Conservation (phyloP, 2,113 vertebrate genomes). For the Hymenochirus boettgeri region DNA sequence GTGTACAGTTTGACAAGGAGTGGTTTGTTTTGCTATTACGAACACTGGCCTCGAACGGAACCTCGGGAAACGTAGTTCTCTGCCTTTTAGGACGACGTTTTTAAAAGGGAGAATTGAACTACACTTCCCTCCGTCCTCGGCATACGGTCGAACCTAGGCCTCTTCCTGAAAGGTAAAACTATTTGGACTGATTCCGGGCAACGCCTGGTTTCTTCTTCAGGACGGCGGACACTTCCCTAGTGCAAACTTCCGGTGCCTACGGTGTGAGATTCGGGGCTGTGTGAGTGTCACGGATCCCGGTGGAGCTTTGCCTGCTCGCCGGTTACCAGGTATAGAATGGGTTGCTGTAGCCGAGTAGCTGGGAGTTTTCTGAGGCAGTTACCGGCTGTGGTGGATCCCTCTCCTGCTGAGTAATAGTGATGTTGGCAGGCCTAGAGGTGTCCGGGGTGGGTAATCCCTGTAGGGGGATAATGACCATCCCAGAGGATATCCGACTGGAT, state of each 20-base stretch:
- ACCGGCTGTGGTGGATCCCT: neutral
- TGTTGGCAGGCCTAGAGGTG: conserved; percentile 10
- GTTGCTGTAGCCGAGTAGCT: neutral
- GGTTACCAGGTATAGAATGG: conserved; percentile 15
- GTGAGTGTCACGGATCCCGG: conserved; percentile 2
- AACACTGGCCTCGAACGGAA: neutral
- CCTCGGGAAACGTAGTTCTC: conserved; percentile 9
- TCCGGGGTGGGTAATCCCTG: too few species aligned
- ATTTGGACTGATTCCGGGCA: conserved; percentile 38
- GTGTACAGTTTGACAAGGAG: conserved; percentile 2
- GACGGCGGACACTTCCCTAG: conserved; percentile 38
- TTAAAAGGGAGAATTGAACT: neutral
- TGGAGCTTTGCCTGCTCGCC: conserved; percentile 3
- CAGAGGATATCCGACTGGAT: too few species aligned
- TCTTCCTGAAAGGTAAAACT: conserved; percentile 36
- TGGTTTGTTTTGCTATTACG: conserved; percentile 16
- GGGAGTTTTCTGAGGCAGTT: neutral
- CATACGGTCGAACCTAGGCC: conserved; percentile 4
- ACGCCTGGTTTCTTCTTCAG: conserved; percentile 36
- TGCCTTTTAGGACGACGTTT: neutral
- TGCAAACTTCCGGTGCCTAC: conserved; percentile 28
- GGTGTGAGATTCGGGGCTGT: neutral
- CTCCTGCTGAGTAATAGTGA: conserved; percentile 21
- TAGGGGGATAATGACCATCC: too few species aligned
- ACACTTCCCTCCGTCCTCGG: neutral